phyloP scores from a whole-genome alignment of 2,888 invertebrate species.

The Phoenoteleia sp. region DNA sequence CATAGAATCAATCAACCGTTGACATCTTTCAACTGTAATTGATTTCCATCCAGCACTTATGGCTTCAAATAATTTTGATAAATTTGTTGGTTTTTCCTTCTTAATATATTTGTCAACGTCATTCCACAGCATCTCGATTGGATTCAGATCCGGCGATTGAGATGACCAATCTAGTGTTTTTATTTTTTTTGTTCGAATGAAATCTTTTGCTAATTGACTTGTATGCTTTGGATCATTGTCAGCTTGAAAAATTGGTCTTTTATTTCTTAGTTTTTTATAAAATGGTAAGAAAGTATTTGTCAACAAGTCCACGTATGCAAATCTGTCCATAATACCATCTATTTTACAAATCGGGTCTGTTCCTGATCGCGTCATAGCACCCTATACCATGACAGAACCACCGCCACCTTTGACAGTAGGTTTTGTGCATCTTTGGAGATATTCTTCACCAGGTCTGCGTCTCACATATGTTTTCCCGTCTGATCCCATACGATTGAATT shows the following conservation, averaged over 20 bases:
- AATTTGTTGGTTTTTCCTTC: neutral
- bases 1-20: neutral
- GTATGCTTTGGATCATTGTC: constrained; percentile 19
- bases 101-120: neutral
- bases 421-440: neutral
- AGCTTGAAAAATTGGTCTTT: constrained; percentile 19
- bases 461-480: constrained; percentile 42
- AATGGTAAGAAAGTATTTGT: constrained; percentile 1
- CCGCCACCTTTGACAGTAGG: constrained; percentile 33
- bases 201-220: neutral
- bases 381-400: constrained; percentile 38
- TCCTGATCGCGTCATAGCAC: constrained; percentile 29
- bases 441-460: constrained; percentile 4
- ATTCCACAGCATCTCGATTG: neutral
- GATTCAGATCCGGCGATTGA: constrained; percentile 16
- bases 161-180: constrained; percentile 3
- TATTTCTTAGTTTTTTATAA: neutral
- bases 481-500: constrained; percentile 42
- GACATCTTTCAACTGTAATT: neutral
- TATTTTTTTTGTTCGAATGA: neutral
- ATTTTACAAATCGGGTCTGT: constrained; percentile 30
- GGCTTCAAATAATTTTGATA: neutral
- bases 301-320: constrained; percentile 21
- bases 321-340: constrained; percentile 24
- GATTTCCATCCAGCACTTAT: neutral